Evolutionary conservation across 2,888 invertebrate species (phyloP).

Genomic region (Endomychus coccineus): DNA sequence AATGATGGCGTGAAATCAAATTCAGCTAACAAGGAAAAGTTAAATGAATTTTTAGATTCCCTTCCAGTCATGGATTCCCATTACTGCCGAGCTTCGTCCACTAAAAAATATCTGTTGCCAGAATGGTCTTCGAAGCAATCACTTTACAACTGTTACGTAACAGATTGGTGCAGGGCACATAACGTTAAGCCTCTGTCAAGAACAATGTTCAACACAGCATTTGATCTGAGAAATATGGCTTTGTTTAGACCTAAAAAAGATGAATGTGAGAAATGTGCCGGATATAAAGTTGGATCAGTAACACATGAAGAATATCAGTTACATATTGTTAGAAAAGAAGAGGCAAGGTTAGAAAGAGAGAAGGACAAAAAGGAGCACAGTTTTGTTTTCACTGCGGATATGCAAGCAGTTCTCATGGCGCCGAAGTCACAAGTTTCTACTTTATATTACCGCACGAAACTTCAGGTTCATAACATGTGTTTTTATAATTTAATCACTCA

Average conservation of each 20-base stretch:
- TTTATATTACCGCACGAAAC: slow-evolving; percentile 23
- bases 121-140: slow-evolving; percentile 17
- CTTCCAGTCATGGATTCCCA: slow-evolving; percentile 18
- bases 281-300: slow-evolving; percentile 21
- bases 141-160: slow-evolving; percentile 18
- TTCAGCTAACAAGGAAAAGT: too few species aligned
- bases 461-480: slow-evolving; percentile 25
- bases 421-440: too few species aligned
- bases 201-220: slow-evolving; percentile 14
- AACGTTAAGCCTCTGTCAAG: slow-evolving; percentile 12
- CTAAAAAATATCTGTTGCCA: slow-evolving; percentile 18
- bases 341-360: slow-evolving; percentile 9
- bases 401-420: slow-evolving; percentile 11
- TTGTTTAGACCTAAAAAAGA: slow-evolving; percentile 25
- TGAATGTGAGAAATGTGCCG: slow-evolving; percentile 22
- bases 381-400: slow-evolving; percentile 13
- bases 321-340: slow-evolving; percentile 18
- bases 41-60: slow-evolving; percentile 4
- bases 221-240: slow-evolving; percentile 14
- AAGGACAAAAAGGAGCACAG: slow-evolving; percentile 11
- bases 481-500: slow-evolving; percentile 20
- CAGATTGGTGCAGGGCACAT: slow-evolving; percentile 15
- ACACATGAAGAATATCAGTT: slow-evolving; percentile 17
- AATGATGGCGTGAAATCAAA: too few species aligned
- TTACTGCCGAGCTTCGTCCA: slow-evolving; percentile 16